These are phyloP conservation scores for Leptinotarsa texana DNA, from an alignment of 1,140 invertebrate species.

Conservation along the genomic window DNA sequence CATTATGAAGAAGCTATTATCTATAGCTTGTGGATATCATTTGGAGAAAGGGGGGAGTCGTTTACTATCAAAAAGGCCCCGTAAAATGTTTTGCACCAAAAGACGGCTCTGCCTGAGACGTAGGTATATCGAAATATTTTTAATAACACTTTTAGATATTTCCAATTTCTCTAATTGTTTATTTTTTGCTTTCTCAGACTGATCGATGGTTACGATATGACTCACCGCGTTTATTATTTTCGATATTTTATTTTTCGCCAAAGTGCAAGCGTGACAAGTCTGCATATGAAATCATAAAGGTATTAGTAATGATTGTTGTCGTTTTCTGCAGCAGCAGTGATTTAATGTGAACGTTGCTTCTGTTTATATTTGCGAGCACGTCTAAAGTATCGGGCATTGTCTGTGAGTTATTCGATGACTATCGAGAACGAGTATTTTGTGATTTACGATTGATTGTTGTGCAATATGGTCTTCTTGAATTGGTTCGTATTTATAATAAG, in stretches of 20 bases:
- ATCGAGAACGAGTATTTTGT: not conserved
- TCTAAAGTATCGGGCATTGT: not conserved
- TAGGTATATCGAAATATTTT: too few species aligned
- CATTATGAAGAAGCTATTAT: too few species aligned
- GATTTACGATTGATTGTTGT: slow-evolving; percentile 3
- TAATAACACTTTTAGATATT: too few species aligned
- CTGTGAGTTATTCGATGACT: not conserved
- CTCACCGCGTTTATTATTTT: slow-evolving; percentile 3
- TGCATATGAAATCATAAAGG: not conserved
- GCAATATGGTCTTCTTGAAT: too few species aligned
- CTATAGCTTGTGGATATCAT: too few species aligned
- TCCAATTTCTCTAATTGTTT: too few species aligned
- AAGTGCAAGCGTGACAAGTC: not conserved
- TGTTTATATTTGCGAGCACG: slow-evolving; percentile 5
- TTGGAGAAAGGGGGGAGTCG: too few species aligned
- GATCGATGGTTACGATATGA: not conserved
- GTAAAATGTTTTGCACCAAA: too few species aligned
- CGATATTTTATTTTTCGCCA: not conserved
- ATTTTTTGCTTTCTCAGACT: too few species aligned
- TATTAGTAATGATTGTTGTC: slow-evolving; percentile 8
- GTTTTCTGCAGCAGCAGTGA: not conserved
- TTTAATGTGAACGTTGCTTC: slow-evolving; percentile 6
- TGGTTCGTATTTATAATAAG: too few species aligned
- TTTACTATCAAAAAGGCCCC: too few species aligned
- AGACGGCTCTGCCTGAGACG: too few species aligned